Percentiles rank a stretch among this genome's conserved stretches.
Conservation (phyloP, 1,140 invertebrate genomes). For the Drusus annulatus region DNA sequence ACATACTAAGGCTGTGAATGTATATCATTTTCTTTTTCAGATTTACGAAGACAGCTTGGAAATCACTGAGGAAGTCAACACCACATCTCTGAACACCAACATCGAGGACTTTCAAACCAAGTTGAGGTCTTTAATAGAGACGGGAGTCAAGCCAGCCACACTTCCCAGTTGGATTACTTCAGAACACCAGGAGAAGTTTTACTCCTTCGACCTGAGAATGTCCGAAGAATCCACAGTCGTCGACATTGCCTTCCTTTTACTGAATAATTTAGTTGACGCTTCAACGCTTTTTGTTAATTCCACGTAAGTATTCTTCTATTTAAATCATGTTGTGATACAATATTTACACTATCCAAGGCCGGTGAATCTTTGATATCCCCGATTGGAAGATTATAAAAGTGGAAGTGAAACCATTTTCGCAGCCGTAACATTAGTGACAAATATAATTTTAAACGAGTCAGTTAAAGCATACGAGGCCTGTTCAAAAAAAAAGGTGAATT, state of each 20-base stretch:
- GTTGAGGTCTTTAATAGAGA: constrained; percentile 58
- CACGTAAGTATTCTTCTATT: constrained; percentile 61
- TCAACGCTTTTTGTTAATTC: constrained; percentile 65
- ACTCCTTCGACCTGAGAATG: constrained; percentile 58
- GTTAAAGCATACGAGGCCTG: no score
- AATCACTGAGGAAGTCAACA: constrained; percentile 62
- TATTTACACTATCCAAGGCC: no score
- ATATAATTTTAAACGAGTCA: no score
- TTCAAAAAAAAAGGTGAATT: no score
- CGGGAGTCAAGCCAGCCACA: constrained; percentile 60
- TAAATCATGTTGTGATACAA: not conserved
- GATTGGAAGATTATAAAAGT: no score
- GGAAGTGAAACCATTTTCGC: no score
- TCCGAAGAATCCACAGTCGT: constrained; percentile 13
- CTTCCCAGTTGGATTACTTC: constrained; percentile 64
- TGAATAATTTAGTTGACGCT: constrained; percentile 65
- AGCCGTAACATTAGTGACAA: no score
- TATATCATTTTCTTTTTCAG: constrained; percentile 57
- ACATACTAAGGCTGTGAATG: no score
- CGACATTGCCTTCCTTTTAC: constrained; percentile 64
- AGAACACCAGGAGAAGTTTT: constrained; percentile 60
- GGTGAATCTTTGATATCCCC: no score
- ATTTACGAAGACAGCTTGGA: constrained; percentile 63
- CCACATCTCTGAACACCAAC: constrained; percentile 59
- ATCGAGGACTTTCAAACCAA: constrained; percentile 60